Evolutionary conservation across 64 coral and sea anemone species (phyloP).

Genomic region (Dendrophyllia cribrosa): DNA sequence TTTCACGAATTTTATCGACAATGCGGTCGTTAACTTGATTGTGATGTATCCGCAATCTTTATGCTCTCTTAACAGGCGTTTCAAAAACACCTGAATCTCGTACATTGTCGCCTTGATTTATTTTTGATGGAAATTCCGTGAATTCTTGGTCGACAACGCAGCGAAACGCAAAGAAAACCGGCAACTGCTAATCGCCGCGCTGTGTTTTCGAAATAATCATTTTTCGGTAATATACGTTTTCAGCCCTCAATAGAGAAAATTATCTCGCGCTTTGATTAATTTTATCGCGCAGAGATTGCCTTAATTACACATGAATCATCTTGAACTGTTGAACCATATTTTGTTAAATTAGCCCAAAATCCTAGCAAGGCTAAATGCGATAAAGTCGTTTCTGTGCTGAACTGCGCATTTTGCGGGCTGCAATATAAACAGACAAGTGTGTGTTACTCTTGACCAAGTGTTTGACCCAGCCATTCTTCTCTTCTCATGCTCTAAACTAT

Average conservation of each 20-base stretch:
- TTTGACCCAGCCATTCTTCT: too few relatives aligned
- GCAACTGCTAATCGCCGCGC: background rate
- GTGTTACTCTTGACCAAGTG: background rate
- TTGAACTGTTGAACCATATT: background rate
- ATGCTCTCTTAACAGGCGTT: background rate
- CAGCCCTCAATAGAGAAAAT: slow-evolving; percentile 24
- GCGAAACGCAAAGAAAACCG: slow-evolving; percentile 34
- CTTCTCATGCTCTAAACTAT: background rate
- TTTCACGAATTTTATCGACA: background rate
- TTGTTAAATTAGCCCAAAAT: background rate
- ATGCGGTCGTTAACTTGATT: background rate
- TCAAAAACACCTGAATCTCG: slow-evolving; percentile 4
- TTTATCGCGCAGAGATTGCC: slow-evolving; percentile 21
- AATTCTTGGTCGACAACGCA: slow-evolving; percentile 24
- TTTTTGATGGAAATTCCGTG: slow-evolving; percentile 47
- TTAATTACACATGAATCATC: slow-evolving; percentile 21
- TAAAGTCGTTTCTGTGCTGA: background rate
- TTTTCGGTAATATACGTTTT: slow-evolving; percentile 34
- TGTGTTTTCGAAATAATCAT: slow-evolving; percentile 46
- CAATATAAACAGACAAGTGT: background rate
- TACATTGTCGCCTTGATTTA: background rate
- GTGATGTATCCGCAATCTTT: background rate
- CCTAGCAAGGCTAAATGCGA: background rate
- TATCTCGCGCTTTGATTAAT: slow-evolving; percentile 23
- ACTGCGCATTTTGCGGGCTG: background rate